Conservation (phyloP, 2,797 vertebrate genomes). For the Liasis olivaceus region DNA sequence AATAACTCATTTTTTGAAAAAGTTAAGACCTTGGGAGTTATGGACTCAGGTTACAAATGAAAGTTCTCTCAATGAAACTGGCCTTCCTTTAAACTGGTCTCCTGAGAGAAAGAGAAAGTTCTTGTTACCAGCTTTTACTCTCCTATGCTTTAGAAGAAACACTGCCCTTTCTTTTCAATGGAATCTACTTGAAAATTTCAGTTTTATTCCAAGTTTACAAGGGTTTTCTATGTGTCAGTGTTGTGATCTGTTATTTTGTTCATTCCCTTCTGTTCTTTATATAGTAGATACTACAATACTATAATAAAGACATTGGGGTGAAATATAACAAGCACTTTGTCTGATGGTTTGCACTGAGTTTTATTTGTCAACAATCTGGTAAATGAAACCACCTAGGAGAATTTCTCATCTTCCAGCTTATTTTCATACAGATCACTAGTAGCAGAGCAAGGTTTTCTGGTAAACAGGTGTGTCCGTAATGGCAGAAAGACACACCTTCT, state of each 20-base stretch:
- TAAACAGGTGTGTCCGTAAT: neutral
- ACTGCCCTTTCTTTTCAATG: neutral
- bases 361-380: neutral
- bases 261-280: neutral
- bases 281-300: neutral
- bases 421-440: neutral
- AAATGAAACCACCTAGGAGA: neutral
- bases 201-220: neutral
- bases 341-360: neutral
- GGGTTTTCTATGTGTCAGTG: neutral
- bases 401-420: neutral
- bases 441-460: neutral
- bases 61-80: neutral
- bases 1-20: neutral
- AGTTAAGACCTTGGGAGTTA: slow-evolving; percentile 23
- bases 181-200: neutral
- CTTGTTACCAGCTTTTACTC: neutral
- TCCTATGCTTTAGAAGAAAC: neutral
- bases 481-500: neutral
- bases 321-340: neutral
- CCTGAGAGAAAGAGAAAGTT: neutral
- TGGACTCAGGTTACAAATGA: slow-evolving; percentile 8
- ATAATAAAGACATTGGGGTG: neutral
- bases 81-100: neutral
- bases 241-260: neutral